Evolutionary conservation across 1,140 invertebrate genomes (phyloP), one percentile per base, ranked within the genome.

Genomic region (Nasonia vitripennis): DNA sequence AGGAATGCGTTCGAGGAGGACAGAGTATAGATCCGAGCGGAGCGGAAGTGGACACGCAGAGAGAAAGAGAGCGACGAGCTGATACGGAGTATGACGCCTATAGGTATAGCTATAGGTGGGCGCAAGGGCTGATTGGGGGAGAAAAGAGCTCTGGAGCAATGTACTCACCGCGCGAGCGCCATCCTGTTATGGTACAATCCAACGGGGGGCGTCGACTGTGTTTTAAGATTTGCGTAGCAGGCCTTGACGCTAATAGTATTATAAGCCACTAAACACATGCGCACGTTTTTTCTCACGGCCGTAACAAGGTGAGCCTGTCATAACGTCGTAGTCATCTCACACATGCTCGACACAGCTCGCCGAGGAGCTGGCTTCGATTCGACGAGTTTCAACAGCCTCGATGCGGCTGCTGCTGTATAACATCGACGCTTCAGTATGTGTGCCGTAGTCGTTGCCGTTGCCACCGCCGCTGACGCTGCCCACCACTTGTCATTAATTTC

Each of bases 131-230:
- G 71, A 41, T 9, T 2, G 48, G 9, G 51, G 31, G 27, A 51
- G 55, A 68, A 34, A 48, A 9, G 41, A 48, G 11, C 20, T 80
- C 3, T 9, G 2, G 10, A n/a, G 12, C 34, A 41, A 31, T 73
- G 78, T 91, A 93, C 94, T 93, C 93, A 95, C 94, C 94, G 94
- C 89, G 94, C 94, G 92, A 95, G 93, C 92, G 94, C 94, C 94
- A 95, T 95, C 93, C 94, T 94, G 93, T 94, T 94, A 95, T 94
- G 94, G 92, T 94, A 94, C 89, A 94, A 94, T 93, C 92, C 94
- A 90, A 94, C 93, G 89, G 93, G 92, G 91, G 94, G 92, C 90
- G 94, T 90, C 90, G 94, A 91, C 91, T 94, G 92, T 89, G 93
- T 94, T 94, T 95, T 94, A 94, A 95, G 94, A 94, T 94, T 94